phyloP scores from a whole-genome alignment of 2,888 invertebrate genomes.

The Xestia sexstrigata region DNA sequence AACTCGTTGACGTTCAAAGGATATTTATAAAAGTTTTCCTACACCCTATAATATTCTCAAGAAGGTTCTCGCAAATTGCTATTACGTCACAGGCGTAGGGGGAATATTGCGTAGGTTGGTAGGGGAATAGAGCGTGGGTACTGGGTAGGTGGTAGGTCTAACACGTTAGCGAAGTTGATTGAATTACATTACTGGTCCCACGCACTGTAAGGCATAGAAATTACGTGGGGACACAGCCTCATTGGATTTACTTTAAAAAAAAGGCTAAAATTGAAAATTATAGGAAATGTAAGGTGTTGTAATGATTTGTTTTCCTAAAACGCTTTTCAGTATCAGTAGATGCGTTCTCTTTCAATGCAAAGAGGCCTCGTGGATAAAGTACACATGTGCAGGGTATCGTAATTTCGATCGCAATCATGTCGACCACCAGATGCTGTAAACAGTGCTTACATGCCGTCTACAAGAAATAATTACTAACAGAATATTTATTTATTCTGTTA shows the following conservation, averaged over 20 bases:
- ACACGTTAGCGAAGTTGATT: slow-evolving; percentile 21
- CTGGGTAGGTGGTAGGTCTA: slow-evolving; percentile 1
- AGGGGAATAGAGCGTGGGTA: background rate
- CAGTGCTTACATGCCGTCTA: background rate
- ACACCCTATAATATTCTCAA: background rate
- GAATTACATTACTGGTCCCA: slow-evolving; percentile 20
- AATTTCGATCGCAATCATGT: background rate
- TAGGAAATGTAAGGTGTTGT: background rate
- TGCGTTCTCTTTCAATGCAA: background rate
- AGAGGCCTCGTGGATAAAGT: slow-evolving; percentile 2
- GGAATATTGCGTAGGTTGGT: background rate
- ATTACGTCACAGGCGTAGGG: slow-evolving; percentile 47
- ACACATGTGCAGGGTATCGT: background rate
- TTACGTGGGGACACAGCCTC: background rate
- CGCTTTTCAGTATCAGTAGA: background rate
- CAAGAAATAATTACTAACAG: background rate
- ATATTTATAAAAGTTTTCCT: slow-evolving; percentile 24
- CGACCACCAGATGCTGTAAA: background rate
- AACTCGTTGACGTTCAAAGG: slow-evolving; percentile 17
- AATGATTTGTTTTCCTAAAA: slow-evolving; percentile 1
- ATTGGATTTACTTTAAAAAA: background rate
- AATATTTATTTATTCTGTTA: too few relatives aligned
- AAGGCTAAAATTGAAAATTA: background rate
- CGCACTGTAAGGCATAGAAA: background rate
- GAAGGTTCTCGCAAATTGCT: slow-evolving; percentile 24